Evolutionary conservation across 2,888 invertebrate genomes (phyloP).

Genomic region (Eremobia ochroleuca): DNA sequence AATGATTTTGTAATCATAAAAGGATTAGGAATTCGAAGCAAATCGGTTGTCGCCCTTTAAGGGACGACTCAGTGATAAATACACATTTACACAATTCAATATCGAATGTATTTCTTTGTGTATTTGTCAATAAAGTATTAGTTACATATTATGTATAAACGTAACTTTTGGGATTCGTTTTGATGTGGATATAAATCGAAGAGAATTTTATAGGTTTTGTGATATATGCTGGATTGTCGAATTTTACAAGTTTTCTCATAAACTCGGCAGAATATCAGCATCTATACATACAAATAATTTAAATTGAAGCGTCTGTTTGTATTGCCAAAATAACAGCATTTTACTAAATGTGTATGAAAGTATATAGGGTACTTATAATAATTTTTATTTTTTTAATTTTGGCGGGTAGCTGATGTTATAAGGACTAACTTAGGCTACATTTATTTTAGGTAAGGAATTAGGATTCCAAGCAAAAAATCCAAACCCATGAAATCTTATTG

Average conservation of each 20-base stretch:
- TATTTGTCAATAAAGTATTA: conserved; percentile 34
- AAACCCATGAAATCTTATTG: too few species aligned
- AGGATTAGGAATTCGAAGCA: conserved; percentile 38
- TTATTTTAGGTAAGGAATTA: too few species aligned
- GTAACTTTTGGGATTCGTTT: conserved; percentile 14
- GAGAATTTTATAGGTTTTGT: not conserved
- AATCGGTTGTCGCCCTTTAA: conserved; percentile 48
- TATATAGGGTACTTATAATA: too few species aligned
- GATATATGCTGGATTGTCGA: not conserved
- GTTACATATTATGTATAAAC: not conserved
- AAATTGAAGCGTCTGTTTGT: too few species aligned
- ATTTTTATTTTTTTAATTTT: too few species aligned
- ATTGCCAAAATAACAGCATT: too few species aligned
- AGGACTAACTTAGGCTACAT: too few species aligned
- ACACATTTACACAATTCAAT: conserved; percentile 43
- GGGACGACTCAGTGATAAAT: conserved; percentile 46
- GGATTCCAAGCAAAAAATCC: too few species aligned
- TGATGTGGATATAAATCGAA: conserved; percentile 13
- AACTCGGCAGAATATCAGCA: too few species aligned
- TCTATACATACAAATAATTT: too few species aligned
- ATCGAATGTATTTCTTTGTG: conserved; percentile 41
- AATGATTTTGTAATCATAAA: not conserved
- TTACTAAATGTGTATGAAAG: too few species aligned
- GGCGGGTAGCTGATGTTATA: too few species aligned
- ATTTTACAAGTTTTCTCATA: not conserved